These are phyloP conservation scores for Pachyramphus minor DNA, from an alignment of 2,113 vertebrate species.

Conservation along the genomic window DNA sequence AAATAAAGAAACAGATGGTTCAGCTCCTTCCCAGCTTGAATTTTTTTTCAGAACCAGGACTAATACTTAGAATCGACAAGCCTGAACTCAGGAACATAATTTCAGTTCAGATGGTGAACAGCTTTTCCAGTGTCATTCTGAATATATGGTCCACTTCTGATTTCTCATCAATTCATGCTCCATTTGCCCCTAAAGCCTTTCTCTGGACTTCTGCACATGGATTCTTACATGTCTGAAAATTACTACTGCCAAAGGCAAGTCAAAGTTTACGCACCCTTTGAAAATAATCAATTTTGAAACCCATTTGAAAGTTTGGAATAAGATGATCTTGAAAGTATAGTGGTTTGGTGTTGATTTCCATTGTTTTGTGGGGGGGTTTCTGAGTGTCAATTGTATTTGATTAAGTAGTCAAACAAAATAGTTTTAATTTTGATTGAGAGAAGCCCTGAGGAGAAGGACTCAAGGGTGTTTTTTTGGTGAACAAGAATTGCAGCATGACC, in stretches of 20 bases:
- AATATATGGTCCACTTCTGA: background rate
- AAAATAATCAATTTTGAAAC: background rate
- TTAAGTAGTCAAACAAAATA: background rate
- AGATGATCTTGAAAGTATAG: background rate
- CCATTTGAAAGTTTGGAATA: background rate
- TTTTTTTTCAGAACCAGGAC: background rate
- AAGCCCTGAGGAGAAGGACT: background rate
- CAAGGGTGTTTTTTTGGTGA: background rate
- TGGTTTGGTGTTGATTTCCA: background rate
- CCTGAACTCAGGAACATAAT: background rate
- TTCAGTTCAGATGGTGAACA: background rate
- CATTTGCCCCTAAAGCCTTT: background rate
- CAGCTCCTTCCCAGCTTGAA: rapidly evolving
- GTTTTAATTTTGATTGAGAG: background rate
- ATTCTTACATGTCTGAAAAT: background rate
- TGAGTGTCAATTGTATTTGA: background rate
- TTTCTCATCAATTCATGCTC: rapidly evolving
- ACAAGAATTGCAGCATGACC: background rate
- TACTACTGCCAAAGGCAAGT: background rate
- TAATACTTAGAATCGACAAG: background rate
- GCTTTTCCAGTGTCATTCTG: background rate
- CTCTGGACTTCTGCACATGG: background rate
- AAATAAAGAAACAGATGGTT: background rate
- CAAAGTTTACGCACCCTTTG: background rate
- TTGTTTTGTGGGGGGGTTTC: background rate